Evolutionary conservation across 1,140 invertebrate species (phyloP).

Genomic region (Chrysomallon squamiferum): DNA sequence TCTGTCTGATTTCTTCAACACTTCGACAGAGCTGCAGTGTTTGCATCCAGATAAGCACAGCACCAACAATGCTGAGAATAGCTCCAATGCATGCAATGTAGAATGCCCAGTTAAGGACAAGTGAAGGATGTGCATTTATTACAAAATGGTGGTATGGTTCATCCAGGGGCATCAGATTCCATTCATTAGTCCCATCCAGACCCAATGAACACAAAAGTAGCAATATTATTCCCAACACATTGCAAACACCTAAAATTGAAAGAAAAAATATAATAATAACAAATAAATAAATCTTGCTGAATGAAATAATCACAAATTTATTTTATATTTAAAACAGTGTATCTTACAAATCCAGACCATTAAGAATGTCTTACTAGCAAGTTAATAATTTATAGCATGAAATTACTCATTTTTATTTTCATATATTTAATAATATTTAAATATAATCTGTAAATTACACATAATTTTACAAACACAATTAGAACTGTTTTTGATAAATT

Average conservation of each 20-base stretch:
- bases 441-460: no score
- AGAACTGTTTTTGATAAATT: no score
- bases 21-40: background rate
- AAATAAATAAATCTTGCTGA: background rate
- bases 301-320: background rate
- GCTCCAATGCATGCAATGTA: constrained; percentile 17
- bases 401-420: no score
- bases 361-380: background rate
- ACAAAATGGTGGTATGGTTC: background rate
- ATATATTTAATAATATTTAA: background rate
- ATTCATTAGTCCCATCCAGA: background rate
- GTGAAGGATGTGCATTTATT: background rate
- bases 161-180: background rate
- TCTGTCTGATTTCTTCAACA: background rate
- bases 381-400: no score
- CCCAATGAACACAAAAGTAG: background rate
- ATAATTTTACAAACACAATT: no score
- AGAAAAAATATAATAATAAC: background rate
- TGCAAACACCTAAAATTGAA: background rate
- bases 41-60: constrained; percentile 2
- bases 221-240: background rate
- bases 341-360: background rate
- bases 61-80: constrained; percentile 3
- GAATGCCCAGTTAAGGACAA: constrained; percentile 7
- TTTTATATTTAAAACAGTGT: background rate